Conservation (phyloP, 2,113 vertebrate species). For the Gobiocypris rarus region DNA sequence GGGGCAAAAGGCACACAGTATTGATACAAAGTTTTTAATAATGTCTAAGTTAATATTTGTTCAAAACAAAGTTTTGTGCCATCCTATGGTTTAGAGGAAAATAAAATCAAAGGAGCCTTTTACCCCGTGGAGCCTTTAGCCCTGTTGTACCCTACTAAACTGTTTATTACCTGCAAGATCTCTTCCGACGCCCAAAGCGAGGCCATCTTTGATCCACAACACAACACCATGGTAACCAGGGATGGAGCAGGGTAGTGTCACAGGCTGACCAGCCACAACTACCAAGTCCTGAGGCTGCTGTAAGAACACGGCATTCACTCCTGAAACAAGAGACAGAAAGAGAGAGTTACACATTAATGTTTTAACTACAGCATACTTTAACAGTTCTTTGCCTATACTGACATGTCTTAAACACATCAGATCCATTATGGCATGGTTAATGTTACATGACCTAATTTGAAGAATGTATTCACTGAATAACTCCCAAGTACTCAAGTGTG, state of each 20-base stretch:
- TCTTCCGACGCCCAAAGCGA: slow-evolving; percentile 92
- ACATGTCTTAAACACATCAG: slow-evolving; percentile 28
- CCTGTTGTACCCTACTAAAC: too few species aligned
- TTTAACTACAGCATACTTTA: neutral
- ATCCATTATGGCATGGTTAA: slow-evolving; percentile 18
- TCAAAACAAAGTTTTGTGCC: too few species aligned
- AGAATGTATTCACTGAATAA: slow-evolving; percentile 15
- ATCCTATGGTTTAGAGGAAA: too few species aligned
- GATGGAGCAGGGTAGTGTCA: slow-evolving; percentile 91
- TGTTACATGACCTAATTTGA: slow-evolving; percentile 30
- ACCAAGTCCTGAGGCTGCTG: slow-evolving; percentile 97
- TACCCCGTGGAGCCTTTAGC: too few species aligned
- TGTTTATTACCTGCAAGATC: slow-evolving; percentile 88
- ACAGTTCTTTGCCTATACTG: neutral
- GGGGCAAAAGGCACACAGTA: too few species aligned
- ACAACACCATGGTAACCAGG: slow-evolving; percentile 93
- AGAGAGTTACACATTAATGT: neutral
- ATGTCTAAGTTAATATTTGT: too few species aligned
- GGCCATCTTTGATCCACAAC: slow-evolving; percentile 95
- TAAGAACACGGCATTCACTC: slow-evolving; percentile 87
- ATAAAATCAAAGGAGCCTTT: too few species aligned
- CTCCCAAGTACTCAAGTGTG: slow-evolving; percentile 29
- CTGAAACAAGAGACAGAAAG: slow-evolving; percentile 65
- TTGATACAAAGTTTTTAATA: too few species aligned
- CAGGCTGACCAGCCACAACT: slow-evolving; percentile 91